These are phyloP conservation scores for Halichondria panicea DNA, from an alignment of 37 sponge, comb jelly and placozoan species.

Conservation along the genomic window DNA sequence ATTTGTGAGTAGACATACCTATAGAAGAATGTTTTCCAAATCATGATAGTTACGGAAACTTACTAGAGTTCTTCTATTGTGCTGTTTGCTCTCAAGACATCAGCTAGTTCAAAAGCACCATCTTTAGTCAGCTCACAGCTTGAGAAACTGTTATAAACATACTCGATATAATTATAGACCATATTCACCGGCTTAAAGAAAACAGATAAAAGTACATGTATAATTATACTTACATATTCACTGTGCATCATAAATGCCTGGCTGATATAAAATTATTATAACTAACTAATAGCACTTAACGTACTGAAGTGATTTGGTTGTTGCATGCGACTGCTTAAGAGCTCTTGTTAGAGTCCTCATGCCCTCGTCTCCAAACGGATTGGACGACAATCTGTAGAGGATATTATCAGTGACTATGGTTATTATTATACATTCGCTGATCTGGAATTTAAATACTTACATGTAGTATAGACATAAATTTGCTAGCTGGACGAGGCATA, in stretches of 20 bases:
- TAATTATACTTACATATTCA: not conserved
- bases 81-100: conserved; percentile 8
- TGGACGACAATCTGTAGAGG: conserved; percentile 1
- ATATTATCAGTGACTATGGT: too few relatives aligned
- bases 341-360: not conserved
- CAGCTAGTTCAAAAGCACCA: not conserved
- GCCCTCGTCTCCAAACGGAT: conserved; percentile 14
- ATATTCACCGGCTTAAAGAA: not conserved
- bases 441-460: too few relatives aligned
- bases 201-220: not conserved
- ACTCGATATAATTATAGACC: not conserved
- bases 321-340: conserved; percentile 4
- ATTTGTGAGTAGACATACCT: not conserved
- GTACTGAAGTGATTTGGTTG: not conserved
- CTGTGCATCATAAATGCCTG: not conserved
- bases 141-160: conserved; percentile 7
- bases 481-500: too few relatives aligned
- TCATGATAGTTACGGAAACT: not conserved
- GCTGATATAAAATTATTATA: not conserved
- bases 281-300: too few relatives aligned
- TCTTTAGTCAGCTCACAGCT: not conserved
- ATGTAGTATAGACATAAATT: too few relatives aligned
- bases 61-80: conserved; percentile 6
- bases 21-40: not conserved
- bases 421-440: too few relatives aligned